Evolutionary conservation across 2,113 vertebrate genomes (phyloP).

Genomic region (Vulpes ferrilata): DNA sequence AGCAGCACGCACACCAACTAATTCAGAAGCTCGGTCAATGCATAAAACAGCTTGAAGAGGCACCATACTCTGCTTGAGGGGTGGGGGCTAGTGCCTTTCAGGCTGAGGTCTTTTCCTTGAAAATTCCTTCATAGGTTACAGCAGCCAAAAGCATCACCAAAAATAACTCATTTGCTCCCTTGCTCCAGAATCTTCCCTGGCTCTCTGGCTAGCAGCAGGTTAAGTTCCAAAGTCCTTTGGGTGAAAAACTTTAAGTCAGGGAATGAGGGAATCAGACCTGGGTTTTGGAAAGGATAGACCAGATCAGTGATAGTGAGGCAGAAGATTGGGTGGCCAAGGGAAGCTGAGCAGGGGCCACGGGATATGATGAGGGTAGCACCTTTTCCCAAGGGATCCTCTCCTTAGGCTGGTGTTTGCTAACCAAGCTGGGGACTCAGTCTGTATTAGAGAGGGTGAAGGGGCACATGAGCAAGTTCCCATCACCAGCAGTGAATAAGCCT

Average conservation of each 20-base stretch:
- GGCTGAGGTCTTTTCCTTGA: background rate
- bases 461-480: background rate
- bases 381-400: background rate
- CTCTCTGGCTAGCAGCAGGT: background rate
- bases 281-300: background rate
- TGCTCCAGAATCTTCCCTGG: background rate
- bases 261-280: background rate
- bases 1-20: background rate
- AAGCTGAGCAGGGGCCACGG: background rate
- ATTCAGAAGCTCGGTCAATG: background rate
- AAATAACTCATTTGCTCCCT: background rate
- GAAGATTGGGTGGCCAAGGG: background rate
- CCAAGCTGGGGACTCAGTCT: background rate
- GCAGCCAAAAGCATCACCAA: background rate
- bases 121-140: background rate
- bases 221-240: background rate
- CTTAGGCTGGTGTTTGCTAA: background rate
- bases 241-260: background rate
- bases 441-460: accelerated
- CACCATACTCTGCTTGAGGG: background rate
- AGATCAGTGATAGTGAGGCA: accelerated
- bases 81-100: too few relatives aligned
- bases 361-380: background rate
- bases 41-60: background rate
- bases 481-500: accelerated